Evolutionary conservation across 1,140 invertebrate genomes (phyloP), one percentile per base, ranked within the genome.

Genomic region (Meloidogyne exigua): DNA sequence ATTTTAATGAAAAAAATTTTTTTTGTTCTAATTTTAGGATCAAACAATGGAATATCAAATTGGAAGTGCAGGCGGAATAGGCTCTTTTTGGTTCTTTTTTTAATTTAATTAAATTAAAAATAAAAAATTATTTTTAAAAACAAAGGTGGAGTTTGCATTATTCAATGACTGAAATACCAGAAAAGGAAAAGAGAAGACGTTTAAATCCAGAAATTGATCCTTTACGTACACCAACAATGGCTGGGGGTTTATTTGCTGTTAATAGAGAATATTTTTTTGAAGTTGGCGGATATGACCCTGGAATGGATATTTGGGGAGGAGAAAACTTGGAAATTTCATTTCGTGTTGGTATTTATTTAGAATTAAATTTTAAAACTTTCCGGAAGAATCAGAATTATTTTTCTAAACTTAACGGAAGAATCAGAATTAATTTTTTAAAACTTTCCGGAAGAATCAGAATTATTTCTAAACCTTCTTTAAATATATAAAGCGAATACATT

Each of bases 241-340:
- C 96, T n/a, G 96, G 96, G 66, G 96, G 96, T 4, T 88, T 99
- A 28, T 98, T 99, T 89, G 93, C 95, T 28, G 98, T 98, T 77
- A 94, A 98, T 87, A 92, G 92, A 86, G 92, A 96, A 13, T 98
- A 96, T 89, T 99, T 99, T 90, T 94, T 96, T 88, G 92, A 96
- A 90, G 91, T 99, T 75, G 96, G 96, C 21, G 92, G 94, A 32
- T 99, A 99, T 88, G 96, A 99, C 88, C 92, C 95, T 89, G 95
- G 95, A 81, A 98, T 99, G 96, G 95, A 98, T 87, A 98, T 99
- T 81, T 99, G 96, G 96, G 96, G 96, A 39, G 96, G 95, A 75
- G 96, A 99, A 89, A 99, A 99, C 90, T 91, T 99, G 44, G 96
- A 99, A 90, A 96, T 99, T 93, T 96, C 95, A 79, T 98, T 98